Base-by-base conservation (phyloP, 1,140 invertebrate species). In the Euborellia annulipes region DNA sequence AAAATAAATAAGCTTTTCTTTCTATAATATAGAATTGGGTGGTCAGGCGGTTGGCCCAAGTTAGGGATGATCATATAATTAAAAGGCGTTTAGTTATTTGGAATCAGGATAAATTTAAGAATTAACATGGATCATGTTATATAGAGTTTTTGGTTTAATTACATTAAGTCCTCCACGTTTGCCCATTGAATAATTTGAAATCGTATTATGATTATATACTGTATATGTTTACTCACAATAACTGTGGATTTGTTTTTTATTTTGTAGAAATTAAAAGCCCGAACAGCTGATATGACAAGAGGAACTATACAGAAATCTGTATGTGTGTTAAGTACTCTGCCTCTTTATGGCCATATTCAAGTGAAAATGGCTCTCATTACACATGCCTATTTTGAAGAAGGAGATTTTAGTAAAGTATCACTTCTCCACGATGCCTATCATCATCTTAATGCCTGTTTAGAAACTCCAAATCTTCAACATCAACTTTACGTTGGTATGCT, bases 251-350 rank as follows among this genome's bases (percentile, higher is more conserved):
- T 40, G 36, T 50, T 52, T 50, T 57, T 47, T 54, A 46, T 54
- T 43, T 68, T 69, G 42, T 58, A 93, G 85, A 84, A 90, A 75
- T 68, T 98, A 20, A 77, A 86, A 55, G 89, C 89, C 62, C 82
- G 81, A 51, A 90, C 90, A n/a, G 82, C 87, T n/a, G 93, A 98
- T 61, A 88, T 98, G 56, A 98, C 94, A 1, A 71, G 95, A 54
- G 90, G 88, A 50, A 89, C 87, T 19, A 86, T 95, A 20, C 90
- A 94, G 67, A 95, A 95, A 62, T 85, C 85, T 58, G 85, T 91
- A 2, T 91, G 87, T 66, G 84, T 92, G 13, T 62, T 98, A 39
- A 92, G 89, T 55, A 78, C 74, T 48, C 69, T 87, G 51, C 90
- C 91, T 17, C 68, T 95, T 6, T 95, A 85, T 69, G 90, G 89